A percentile compares a stretch with the other conserved stretches of the same genome.
phyloP scores from a whole-genome alignment of 2,113 vertebrate species.

The Lophotis ruficrista region DNA sequence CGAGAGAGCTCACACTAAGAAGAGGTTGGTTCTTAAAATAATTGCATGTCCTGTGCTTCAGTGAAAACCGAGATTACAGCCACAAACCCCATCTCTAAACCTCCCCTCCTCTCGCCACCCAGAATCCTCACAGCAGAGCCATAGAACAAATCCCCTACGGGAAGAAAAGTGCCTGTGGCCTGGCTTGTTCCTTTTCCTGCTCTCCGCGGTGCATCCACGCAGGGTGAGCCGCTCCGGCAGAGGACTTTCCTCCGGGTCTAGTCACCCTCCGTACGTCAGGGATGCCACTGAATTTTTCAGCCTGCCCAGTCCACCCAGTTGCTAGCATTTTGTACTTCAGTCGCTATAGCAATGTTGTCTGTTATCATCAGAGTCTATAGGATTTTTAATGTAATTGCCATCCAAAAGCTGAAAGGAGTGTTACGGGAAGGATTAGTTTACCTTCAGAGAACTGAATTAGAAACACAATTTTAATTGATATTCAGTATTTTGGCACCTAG shows the following conservation, averaged over 20 bases:
- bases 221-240: background rate
- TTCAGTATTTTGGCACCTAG: background rate
- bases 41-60: background rate
- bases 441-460: background rate
- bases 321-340: background rate
- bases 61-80: background rate
- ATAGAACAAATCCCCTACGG: background rate
- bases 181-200: background rate
- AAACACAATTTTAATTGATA: background rate
- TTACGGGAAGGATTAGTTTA: background rate
- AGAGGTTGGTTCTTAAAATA: background rate
- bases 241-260: background rate
- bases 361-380: background rate
- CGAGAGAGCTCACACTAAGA: background rate
- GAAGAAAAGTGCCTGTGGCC: background rate
- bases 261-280: background rate
- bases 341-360: background rate
- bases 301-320: background rate
- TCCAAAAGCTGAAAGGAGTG: background rate
- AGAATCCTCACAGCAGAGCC: background rate
- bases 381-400: background rate
- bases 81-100: background rate
- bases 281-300: background rate
- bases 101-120: background rate
- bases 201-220: background rate